phyloP scores from a whole-genome alignment of 2,797 vertebrate genomes.

The Catamblyrhynchus diadema region DNA sequence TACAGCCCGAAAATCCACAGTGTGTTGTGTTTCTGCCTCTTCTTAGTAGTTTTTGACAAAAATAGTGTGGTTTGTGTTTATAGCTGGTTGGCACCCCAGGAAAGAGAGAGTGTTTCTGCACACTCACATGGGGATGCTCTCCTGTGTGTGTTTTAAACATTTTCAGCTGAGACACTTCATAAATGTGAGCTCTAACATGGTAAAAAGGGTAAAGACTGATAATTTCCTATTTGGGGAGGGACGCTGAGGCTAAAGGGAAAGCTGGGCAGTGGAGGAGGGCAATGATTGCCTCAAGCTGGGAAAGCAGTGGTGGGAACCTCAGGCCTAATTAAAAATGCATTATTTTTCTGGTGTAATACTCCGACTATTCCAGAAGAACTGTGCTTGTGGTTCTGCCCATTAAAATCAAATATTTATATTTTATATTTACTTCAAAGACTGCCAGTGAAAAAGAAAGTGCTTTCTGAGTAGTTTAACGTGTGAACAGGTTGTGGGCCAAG shows the following conservation, averaged over 20 bases:
- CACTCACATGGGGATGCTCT: not conserved
- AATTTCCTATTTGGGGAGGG: not conserved
- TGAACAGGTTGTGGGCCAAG: not conserved
- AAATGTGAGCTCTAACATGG: not conserved
- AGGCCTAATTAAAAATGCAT: not conserved
- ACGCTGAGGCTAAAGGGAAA: not conserved
- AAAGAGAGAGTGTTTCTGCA: not conserved
- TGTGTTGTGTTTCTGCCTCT: not conserved
- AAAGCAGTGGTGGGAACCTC: not conserved
- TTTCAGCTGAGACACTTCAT: not conserved
- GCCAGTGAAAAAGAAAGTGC: not conserved
- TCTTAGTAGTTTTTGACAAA: not conserved
- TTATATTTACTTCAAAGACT: conserved; percentile 13
- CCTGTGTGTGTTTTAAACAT: not conserved
- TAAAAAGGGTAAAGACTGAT: not conserved
- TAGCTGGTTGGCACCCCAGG: not conserved
- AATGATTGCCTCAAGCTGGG: not conserved
- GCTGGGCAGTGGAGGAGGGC: not conserved
- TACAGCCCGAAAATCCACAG: not conserved
- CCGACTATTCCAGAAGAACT: not conserved
- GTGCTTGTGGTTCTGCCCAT: conserved; percentile 4
- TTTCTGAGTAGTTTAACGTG: not conserved
- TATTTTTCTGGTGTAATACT: not conserved
- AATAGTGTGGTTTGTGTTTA: not conserved
- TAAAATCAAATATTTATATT: conserved; percentile 32